Base-by-base conservation (phyloP, 2,888 invertebrate genomes). In the Lepidochrysops patricia region DNA sequence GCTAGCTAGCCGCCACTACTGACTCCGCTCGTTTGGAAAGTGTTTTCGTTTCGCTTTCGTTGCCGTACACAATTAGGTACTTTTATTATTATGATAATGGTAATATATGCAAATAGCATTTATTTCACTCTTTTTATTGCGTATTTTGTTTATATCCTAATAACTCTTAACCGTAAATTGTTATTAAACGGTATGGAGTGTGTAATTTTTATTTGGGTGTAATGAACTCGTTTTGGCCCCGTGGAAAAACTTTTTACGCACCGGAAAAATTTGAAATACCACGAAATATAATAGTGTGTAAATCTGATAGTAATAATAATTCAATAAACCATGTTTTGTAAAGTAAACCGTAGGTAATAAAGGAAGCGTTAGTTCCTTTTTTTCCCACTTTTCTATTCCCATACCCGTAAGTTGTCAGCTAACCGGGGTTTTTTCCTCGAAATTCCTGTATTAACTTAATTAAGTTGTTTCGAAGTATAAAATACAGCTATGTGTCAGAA, bases 1-100 rank as follows among this genome's bases (percentile, higher is more conserved):
- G 7, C 27, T 12, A 27, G 34, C n/a, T 43, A 19, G 19, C 43
- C 23, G 35, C 52, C 35, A 35, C 59, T 27, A 19, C 12, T 52
- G 35, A 34, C 50, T 52, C 26, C 59, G 59, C 59, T 59, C 59
- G 37, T 32, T 52, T 59, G 59, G 59, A 59, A 52, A 59, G 59
- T 52, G 37, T 27, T 37, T 59, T 37, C 59, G 59, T 59, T 37
- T 59, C 59, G 59, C 52, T 59, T 52, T 59, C 59, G 27, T 59
- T 59, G 59, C 37, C 52, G 52, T 37, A 59, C 52, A 52, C 35
- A 59, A 59, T 59, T 54, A n/a, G n/a, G n/a, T n/a, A 59, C 52
- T 52, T 50, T 32, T 52, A 59, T 59, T 37, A 27, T 52, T 54
- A 26, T 58, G 35, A 34, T 26, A 29, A 57, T 57, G 37, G 25